phyloP scores from a whole-genome alignment of 2,888 invertebrate genomes.

The Helicoverpa assulta region DNA sequence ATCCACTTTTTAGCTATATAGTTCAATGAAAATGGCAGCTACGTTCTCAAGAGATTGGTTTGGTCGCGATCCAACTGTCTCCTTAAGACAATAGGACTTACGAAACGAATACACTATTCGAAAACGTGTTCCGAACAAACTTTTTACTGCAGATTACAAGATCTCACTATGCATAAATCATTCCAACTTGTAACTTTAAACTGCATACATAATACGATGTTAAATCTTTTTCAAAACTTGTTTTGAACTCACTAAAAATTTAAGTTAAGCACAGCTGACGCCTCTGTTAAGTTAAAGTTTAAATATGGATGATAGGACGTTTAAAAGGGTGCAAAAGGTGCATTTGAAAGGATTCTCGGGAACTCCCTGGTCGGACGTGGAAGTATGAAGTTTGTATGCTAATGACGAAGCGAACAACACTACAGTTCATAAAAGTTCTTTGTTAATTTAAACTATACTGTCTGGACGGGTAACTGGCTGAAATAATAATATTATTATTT shows the following conservation, averaged over 20 bases:
- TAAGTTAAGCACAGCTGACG: background rate
- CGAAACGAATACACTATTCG: background rate
- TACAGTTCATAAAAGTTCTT: slow-evolving; percentile 34
- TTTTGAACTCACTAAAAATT: background rate
- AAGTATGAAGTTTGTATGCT: slow-evolving; percentile 24
- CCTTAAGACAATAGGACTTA: slow-evolving; percentile 8
- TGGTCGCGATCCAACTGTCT: slow-evolving; percentile 11
- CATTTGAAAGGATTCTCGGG: slow-evolving; percentile 25
- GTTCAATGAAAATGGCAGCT: slow-evolving; percentile 1
- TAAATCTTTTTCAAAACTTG: background rate
- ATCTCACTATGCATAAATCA: too few relatives aligned
- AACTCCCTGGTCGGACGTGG: slow-evolving; percentile 13
- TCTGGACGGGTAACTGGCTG: background rate
- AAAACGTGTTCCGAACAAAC: background rate
- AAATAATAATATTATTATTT: slow-evolving; percentile 16
- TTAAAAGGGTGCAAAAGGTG: slow-evolving; percentile 7
- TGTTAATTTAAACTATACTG: slow-evolving; percentile 31
- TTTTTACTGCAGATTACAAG: too few relatives aligned
- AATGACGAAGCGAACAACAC: slow-evolving; percentile 31
- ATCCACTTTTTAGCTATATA: background rate
- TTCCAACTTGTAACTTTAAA: too few relatives aligned
- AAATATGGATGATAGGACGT: slow-evolving; percentile 9
- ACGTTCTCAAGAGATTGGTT: background rate
- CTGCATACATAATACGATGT: background rate
- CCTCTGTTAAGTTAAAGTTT: background rate